Evolutionary conservation across 2,113 vertebrate genomes (phyloP).

Genomic region (Gopherus flavomarginatus): DNA sequence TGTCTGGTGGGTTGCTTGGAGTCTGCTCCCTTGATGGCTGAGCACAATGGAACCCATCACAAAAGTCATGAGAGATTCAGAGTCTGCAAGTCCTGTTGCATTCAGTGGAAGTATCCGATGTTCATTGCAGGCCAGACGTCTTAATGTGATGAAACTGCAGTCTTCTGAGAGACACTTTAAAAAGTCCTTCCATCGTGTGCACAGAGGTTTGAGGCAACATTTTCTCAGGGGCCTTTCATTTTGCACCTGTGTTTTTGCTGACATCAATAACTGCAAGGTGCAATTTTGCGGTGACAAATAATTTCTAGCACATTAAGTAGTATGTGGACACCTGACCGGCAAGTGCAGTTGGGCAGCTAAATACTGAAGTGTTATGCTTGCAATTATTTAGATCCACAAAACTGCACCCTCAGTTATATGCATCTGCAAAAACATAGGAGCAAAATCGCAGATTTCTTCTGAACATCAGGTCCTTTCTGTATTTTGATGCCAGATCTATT

Average conservation of each 20-base stretch:
- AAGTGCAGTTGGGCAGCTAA: neutral
- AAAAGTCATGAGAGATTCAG: neutral
- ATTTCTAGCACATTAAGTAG: neutral
- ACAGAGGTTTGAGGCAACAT: neutral
- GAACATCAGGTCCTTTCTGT: neutral
- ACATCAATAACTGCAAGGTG: neutral
- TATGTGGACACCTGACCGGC: neutral
- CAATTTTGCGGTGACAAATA: neutral
- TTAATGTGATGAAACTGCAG: neutral
- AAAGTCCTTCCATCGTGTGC: neutral
- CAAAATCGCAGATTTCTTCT: neutral
- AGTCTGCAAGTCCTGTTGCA: neutral
- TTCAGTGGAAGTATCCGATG: neutral
- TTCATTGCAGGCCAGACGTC: neutral
- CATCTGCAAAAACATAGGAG: neutral
- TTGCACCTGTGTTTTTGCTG: conserved; percentile 13
- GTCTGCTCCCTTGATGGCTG: conserved; percentile 36
- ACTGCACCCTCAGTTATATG: neutral
- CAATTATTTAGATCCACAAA: neutral
- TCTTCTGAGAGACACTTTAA: neutral
- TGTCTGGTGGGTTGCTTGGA: conserved; percentile 46
- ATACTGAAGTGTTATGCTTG: neutral
- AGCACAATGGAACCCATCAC: neutral
- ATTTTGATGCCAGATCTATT: neutral
- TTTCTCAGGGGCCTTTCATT: neutral